Evolutionary conservation across 2,888 invertebrate species (phyloP).

Genomic region (Pristionchus exspectatus): DNA sequence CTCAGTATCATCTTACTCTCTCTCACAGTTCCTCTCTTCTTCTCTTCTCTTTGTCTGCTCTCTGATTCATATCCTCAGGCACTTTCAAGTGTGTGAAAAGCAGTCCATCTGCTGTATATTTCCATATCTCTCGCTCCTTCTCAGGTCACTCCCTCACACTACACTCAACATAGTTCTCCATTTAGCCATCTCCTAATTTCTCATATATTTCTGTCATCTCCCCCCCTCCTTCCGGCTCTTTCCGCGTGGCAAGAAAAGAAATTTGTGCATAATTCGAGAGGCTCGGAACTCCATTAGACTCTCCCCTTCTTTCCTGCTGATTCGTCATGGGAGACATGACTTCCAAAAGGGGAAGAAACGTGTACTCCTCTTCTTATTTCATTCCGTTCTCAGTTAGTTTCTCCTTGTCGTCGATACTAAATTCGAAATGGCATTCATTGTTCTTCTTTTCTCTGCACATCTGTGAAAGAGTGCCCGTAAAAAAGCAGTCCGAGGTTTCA

Average conservation of each 20-base stretch:
- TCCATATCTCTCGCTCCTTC: not conserved
- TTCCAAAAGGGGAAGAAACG: not conserved
- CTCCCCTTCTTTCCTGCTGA: not conserved
- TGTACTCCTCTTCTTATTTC: not conserved
- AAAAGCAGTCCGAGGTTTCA: not conserved
- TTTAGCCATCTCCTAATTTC: constrained; percentile 1
- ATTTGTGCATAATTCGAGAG: constrained; percentile 16
- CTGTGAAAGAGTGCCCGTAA: constrained; percentile 18
- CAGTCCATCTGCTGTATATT: not conserved
- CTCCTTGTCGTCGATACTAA: not conserved
- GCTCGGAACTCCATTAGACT: constrained; percentile 37
- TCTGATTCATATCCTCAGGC: constrained; percentile 10
- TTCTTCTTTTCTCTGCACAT: not conserved
- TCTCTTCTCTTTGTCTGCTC: constrained; percentile 9
- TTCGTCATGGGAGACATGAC: not conserved
- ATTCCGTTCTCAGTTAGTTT: not conserved
- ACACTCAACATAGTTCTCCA: not conserved
- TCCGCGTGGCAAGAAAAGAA: not conserved
- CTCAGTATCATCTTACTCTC: constrained; percentile 15
- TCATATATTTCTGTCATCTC: not conserved
- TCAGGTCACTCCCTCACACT: not conserved
- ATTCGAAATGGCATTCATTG: not conserved
- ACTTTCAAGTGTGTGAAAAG: not conserved
- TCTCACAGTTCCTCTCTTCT: constrained; percentile 6
- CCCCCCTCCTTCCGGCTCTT: not conserved